These are phyloP conservation scores for Odontophorus gujanensis DNA, from an alignment of 2,113 vertebrate genomes.

Conservation along the genomic window DNA sequence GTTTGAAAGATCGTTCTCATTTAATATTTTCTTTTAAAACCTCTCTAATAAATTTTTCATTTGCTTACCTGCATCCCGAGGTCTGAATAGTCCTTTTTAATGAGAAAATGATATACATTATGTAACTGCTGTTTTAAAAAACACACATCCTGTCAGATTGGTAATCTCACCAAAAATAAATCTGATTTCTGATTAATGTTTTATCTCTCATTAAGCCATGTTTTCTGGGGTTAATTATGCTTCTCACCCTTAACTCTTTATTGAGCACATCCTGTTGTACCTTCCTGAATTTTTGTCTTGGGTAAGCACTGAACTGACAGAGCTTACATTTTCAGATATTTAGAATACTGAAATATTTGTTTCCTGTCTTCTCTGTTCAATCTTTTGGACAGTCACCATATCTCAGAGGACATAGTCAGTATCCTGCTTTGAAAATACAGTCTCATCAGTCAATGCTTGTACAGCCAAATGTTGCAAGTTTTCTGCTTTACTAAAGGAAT, in stretches of 20 bases:
- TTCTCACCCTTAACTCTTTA: background rate
- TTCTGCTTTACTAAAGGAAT: background rate
- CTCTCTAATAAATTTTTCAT: background rate
- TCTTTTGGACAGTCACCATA: background rate
- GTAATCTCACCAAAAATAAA: background rate
- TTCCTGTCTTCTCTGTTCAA: conserved; percentile 37
- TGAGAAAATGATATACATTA: background rate
- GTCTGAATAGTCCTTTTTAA: background rate
- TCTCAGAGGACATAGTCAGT: background rate
- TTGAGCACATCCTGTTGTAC: background rate
- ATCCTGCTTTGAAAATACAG: background rate
- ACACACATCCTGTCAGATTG: background rate
- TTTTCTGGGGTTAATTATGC: background rate
- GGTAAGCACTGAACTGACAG: conserved; percentile 13
- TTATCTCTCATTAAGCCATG: background rate
- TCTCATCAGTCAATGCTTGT: background rate
- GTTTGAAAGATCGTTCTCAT: background rate
- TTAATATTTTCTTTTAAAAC: conserved; percentile 11
- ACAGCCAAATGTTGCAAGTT: background rate
- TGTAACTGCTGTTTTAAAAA: background rate
- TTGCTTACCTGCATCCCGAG: background rate
- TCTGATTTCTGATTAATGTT: background rate
- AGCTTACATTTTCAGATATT: conserved; percentile 16
- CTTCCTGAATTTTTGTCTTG: background rate
- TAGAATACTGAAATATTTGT: conserved; percentile 38